phyloP scores from a whole-genome alignment of 2,113 vertebrate genomes.

The Myotis yumanensis region DNA sequence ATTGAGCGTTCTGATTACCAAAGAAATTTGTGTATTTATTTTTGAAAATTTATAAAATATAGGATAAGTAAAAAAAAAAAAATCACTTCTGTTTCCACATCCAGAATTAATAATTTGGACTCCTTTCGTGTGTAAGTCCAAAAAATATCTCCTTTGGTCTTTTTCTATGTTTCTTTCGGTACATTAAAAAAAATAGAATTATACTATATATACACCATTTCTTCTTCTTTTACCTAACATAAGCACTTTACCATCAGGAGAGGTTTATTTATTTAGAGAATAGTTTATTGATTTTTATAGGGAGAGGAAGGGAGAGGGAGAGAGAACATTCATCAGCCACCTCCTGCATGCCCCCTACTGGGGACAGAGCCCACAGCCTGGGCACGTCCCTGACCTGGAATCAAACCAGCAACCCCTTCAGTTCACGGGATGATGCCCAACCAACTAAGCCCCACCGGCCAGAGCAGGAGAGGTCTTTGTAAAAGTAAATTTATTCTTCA shows the following conservation, averaged over 20 bases:
- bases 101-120: conserved; percentile 1
- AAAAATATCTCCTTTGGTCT: background rate
- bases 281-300: too few relatives aligned
- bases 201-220: background rate
- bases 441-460: too few relatives aligned
- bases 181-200: background rate
- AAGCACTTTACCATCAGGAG: background rate
- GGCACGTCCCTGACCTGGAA: too few relatives aligned
- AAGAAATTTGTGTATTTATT: background rate
- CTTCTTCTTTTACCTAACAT: background rate
- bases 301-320: too few relatives aligned
- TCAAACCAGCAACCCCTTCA: too few relatives aligned
- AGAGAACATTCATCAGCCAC: too few relatives aligned
- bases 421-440: too few relatives aligned
- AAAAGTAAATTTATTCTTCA: background rate
- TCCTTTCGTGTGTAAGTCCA: background rate
- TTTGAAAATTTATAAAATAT: conserved; percentile 46
- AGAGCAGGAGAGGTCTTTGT: background rate
- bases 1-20: background rate
- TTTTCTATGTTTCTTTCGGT: background rate
- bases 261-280: background rate
- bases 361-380: too few relatives aligned
- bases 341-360: too few relatives aligned
- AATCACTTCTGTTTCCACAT: background rate
- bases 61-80: background rate